Conservation (phyloP, 92 coral and sea anemone genomes). For the Epizoanthus ramosus region DNA sequence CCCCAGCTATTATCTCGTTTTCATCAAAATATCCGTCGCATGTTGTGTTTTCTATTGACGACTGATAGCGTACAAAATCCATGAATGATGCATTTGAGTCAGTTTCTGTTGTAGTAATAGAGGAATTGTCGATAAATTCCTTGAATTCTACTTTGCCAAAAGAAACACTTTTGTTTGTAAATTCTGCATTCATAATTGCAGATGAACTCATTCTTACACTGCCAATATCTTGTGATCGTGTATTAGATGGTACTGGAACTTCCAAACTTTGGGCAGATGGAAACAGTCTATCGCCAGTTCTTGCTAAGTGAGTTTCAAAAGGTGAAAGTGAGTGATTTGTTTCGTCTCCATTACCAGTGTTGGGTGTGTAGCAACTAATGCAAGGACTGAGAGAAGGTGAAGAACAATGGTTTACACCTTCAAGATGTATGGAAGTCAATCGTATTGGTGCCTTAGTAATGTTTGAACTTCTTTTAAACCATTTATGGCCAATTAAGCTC, state of each 20-base stretch:
- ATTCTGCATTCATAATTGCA: neutral
- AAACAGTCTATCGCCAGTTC: too few relatives aligned
- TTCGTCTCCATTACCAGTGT: neutral
- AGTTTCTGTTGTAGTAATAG: neutral
- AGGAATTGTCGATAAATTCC: neutral
- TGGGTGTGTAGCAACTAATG: neutral
- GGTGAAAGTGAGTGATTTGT: neutral
- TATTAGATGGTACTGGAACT: too few relatives aligned
- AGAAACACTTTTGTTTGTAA: constrained; percentile 5
- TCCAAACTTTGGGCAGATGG: too few relatives aligned
- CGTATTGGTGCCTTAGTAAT: neutral
- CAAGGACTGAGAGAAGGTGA: constrained; percentile 12
- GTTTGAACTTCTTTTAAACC: neutral
- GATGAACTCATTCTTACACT: neutral
- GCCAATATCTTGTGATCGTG: too few relatives aligned
- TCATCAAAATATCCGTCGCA: neutral
- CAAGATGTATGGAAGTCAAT: neutral
- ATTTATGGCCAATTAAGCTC: too few relatives aligned
- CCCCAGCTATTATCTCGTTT: neutral
- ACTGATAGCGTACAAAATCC: neutral
- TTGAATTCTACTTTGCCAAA: neutral
- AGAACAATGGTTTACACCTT: neutral
- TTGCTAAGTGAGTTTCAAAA: too few relatives aligned
- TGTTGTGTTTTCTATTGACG: neutral
- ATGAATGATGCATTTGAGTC: neutral